Evolutionary conservation across 2,888 invertebrate species (phyloP).

Genomic region (Frankliniella intonsa): DNA sequence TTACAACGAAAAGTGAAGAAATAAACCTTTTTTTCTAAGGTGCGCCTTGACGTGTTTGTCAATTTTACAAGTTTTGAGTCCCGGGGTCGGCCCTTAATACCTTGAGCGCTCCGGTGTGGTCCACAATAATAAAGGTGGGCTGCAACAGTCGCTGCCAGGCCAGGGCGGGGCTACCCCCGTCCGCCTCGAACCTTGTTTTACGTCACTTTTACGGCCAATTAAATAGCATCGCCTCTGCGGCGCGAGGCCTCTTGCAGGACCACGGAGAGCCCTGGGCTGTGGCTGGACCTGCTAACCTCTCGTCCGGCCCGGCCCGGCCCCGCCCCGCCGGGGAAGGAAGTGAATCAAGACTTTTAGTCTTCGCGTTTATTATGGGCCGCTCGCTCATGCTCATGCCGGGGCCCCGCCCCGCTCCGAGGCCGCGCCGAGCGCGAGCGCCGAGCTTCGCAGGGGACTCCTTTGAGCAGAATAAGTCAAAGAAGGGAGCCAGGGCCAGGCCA

Average conservation of each 20-base stretch:
- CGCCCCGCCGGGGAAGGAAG: neutral
- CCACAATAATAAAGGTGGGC: neutral
- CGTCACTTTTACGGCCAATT: conserved; percentile 17
- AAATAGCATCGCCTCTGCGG: neutral
- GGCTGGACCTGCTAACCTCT: neutral
- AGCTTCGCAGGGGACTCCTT: too few relatives aligned
- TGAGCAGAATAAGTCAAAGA: too few relatives aligned
- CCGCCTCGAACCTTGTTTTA: neutral
- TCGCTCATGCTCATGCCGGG: too few relatives aligned
- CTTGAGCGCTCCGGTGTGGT: neutral
- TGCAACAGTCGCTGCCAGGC: neutral
- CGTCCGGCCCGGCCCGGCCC: neutral
- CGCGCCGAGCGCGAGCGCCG: too few relatives aligned
- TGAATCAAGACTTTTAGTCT: too few relatives aligned
- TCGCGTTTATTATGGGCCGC: too few relatives aligned
- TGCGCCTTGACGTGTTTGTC: neutral
- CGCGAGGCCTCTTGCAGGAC: neutral
- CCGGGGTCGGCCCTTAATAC: neutral
- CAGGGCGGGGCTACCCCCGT: neutral
- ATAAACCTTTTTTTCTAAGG: neutral
- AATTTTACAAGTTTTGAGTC: neutral
- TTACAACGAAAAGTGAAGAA: neutral
- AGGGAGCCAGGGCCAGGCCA: too few relatives aligned
- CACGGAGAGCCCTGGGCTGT: neutral
- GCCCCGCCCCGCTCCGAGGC: too few relatives aligned